phyloP scores from a whole-genome alignment of 2,888 invertebrate species.

The Crioceris asparagi region DNA sequence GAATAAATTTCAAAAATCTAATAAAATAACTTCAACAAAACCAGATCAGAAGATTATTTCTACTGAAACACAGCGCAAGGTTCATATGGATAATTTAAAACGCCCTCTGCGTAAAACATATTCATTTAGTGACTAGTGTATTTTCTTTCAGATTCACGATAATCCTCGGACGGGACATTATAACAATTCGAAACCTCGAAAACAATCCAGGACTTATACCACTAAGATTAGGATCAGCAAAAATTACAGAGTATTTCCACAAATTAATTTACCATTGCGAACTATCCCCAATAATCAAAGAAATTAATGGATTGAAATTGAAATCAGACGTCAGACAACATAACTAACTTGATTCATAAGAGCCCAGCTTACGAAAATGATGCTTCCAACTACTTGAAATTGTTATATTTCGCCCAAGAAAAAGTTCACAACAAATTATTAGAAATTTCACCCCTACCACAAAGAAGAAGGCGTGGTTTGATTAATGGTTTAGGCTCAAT shows the following conservation, averaged over 20 bases:
- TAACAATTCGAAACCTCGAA: background rate
- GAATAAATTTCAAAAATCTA: background rate
- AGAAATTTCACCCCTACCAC: background rate
- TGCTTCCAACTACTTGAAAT: slow-evolving; percentile 1
- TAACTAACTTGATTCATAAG: background rate
- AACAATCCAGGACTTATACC: background rate
- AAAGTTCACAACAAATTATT: background rate
- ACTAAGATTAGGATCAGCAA: background rate
- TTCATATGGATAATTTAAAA: background rate
- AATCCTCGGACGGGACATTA: background rate
- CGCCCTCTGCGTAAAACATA: background rate
- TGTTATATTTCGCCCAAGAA: background rate
- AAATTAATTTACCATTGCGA: background rate
- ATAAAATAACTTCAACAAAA: background rate
- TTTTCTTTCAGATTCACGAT: background rate
- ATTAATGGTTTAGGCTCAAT: too few species aligned
- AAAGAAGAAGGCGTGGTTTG: background rate
- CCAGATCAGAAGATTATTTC: background rate
- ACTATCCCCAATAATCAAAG: background rate
- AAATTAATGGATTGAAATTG: background rate
- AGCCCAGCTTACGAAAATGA: background rate
- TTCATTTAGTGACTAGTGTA: too few species aligned
- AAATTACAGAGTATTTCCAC: background rate
- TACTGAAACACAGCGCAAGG: background rate
- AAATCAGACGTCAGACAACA: background rate